Percentiles rank a stretch among this genome's conserved stretches.
These are phyloP conservation scores for Tetrao urogallus DNA, from an alignment of 2,113 vertebrate genomes.

Conservation along the genomic window DNA sequence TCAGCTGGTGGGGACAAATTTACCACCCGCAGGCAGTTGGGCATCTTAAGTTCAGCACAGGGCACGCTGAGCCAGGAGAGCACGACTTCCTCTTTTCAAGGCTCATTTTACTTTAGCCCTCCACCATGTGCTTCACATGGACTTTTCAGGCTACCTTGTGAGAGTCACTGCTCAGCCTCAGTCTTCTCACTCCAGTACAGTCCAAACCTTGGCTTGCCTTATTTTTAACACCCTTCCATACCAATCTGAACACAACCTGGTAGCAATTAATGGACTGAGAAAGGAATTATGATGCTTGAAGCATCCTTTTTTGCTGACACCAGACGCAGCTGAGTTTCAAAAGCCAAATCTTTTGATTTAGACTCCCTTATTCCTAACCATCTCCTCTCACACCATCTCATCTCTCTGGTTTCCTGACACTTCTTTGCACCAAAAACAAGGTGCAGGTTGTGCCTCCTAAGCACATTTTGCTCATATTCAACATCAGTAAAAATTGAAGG, in stretches of 20 bases:
- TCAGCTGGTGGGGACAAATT: background rate
- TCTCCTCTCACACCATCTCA: background rate
- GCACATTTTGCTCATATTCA: background rate
- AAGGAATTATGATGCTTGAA: background rate
- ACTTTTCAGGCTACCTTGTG: background rate
- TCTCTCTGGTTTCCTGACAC: background rate
- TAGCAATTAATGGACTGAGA: background rate
- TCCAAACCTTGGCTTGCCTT: background rate
- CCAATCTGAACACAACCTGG: background rate
- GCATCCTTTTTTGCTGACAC: background rate
- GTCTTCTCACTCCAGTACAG: background rate
- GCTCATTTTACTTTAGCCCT: background rate
- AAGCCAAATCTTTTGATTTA: no score
- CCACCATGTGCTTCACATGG: no score
- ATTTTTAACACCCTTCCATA: background rate
- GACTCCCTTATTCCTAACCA: background rate
- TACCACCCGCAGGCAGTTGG: background rate
- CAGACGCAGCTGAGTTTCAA: background rate
- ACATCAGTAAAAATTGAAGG: background rate
- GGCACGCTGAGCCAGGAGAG: background rate
- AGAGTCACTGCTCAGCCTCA: background rate
- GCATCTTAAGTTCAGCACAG: background rate
- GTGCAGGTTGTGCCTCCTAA: no score
- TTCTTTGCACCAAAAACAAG: background rate
- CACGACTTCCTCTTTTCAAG: background rate